Conservation (phyloP, 2,797 vertebrate genomes). For the Hozukius guyotensis region DNA sequence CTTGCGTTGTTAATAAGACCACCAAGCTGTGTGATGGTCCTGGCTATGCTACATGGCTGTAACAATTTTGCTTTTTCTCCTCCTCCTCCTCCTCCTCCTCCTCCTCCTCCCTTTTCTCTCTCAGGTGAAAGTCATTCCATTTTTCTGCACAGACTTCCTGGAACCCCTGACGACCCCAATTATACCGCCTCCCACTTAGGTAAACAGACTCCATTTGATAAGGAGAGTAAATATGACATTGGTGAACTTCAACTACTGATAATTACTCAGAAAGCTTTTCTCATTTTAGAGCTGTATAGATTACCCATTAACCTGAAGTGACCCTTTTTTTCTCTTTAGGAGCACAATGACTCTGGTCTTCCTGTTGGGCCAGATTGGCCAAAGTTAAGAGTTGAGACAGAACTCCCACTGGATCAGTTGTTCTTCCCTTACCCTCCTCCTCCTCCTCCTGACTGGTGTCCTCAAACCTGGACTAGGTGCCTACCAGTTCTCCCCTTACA, state of each 20-base stretch:
- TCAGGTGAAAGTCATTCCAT: conserved; percentile 37
- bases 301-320: conserved; percentile 30
- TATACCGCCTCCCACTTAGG: conserved; percentile 44
- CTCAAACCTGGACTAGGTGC: conserved; percentile 37
- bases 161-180: conserved; percentile 33
- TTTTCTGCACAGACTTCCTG: conserved; percentile 47
- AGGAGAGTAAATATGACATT: neutral
- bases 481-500: conserved; percentile 22
- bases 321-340: conserved; percentile 33
- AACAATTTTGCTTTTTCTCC: conserved; percentile 17
- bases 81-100: neutral
- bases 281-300: neutral
- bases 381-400: conserved; percentile 35
- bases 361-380: conserved; percentile 42
- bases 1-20: conserved; percentile 36
- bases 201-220: conserved; percentile 39
- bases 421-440: conserved; percentile 7
- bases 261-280: neutral
- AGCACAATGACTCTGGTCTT: conserved; percentile 50
- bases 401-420: conserved; percentile 45
- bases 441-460: conserved; percentile 20
- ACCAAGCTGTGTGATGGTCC: conserved; percentile 33
- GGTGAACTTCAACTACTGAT: conserved; percentile 1
- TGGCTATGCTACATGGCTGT: conserved; percentile 7
- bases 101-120: conserved; percentile 1